Evolutionary conservation across 2,797 vertebrate species (phyloP), one percentile per base, ranked within the genome.

Genomic region (Hippopotamyrus pictus): DNA sequence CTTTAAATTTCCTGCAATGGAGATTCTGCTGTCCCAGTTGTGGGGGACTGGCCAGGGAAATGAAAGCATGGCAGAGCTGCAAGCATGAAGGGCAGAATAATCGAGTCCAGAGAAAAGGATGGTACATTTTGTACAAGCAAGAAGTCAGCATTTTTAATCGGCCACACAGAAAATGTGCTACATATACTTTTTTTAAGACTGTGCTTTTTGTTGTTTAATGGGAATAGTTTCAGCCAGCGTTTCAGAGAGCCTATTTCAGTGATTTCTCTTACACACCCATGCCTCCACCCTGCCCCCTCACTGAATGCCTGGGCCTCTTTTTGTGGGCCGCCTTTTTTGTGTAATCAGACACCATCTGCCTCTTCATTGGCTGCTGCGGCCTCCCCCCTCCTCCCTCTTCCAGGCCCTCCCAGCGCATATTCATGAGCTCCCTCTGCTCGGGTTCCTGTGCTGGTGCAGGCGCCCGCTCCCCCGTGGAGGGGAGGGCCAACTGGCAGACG

Each of bases 341-440:
- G 94, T 95, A 94, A 95, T 95, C 92, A 94, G 92, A 94, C 93
- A 93, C 94, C 95, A 95, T 94, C 94, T 95, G 94, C 91, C 93
- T 93, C 92, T 88, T 57, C 89, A 97, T 97, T 97, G 96, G 97
- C 92, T 92, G 89, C 59, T 0, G 4, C 0, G 87, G 90, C 7
- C 53, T 83, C 87, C 90, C 91, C 86, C 91, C 92, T 87, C 94
- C 94, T 93, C 95, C 95, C 96, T 95, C 93, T 95, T 95, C 94
- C 94, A 94, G 94, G 87, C 87, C 41, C 59, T 65, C 87, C 87
- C 41, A 57, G 86, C 88, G 94, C 95, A 97, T 97, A 96, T 96
- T 96, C 95, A 96, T 95, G 94, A 96, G 93, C 93, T 91, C 92
- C 90, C 94, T 94, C 92, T 91, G 89, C 91, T 69, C 90, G 87